phyloP scores from a whole-genome alignment of 1,140 invertebrate genomes.

The Melitaea cinxia region DNA sequence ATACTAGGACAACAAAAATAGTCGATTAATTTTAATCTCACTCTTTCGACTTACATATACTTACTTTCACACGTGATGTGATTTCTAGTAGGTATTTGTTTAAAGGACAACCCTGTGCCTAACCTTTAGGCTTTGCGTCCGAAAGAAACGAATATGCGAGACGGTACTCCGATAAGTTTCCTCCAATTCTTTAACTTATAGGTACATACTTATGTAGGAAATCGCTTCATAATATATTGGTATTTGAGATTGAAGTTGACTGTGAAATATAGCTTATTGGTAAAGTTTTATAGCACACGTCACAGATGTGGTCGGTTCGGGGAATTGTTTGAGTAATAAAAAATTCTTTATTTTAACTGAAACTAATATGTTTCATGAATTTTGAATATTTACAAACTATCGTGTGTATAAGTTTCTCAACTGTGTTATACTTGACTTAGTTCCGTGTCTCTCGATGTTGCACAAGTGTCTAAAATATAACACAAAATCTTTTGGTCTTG shows the following conservation, averaged over 20 bases:
- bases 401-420: no score
- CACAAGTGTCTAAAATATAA: no score
- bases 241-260: conserved; percentile 77
- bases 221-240: conserved; percentile 76
- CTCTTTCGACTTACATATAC: not conserved
- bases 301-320: conserved; percentile 57
- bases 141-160: conserved; percentile 64
- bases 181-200: conserved; percentile 71
- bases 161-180: conserved; percentile 62
- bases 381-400: no score
- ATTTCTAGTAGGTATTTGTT: not conserved
- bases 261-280: conserved; percentile 78
- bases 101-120: conserved; percentile 25
- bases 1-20: no score
- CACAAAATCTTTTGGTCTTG: no score
- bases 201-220: conserved; percentile 64
- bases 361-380: not conserved
- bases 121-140: conserved; percentile 42
- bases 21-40: no score
- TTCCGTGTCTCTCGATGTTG: no score
- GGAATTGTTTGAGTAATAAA: conserved; percentile 12
- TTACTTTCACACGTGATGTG: not conserved
- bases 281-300: conserved; percentile 79
- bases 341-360: not conserved
- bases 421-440: no score